Base-by-base conservation (phyloP, 1,140 invertebrate species). In the Rhopalosiphum padi region DNA sequence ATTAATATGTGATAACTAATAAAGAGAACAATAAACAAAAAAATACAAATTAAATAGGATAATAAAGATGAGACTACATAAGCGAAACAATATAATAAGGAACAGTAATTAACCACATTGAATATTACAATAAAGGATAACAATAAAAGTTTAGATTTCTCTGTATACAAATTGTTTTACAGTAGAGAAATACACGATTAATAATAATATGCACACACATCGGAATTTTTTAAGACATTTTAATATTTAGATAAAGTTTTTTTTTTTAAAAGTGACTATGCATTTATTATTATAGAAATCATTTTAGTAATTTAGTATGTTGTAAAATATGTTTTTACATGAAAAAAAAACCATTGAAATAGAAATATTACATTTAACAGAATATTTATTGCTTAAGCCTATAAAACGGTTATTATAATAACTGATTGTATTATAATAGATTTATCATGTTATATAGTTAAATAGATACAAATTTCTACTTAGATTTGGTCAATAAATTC, bases 371-470 rank as follows among this genome's bases (percentile, higher is more conserved):
- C 37, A 90, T 68, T 93, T 85, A 93, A 93, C 82, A 53, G 82
- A 93, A 93, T 93, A 86, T 85, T 90, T 93, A 93, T 85, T 86
- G 23, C 46, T 93, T 92, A 92, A 86, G 82, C 91, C 91, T 93
- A 93, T 85, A 85, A 92, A 86, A 93, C 23, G 1, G 35, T 53
- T 41, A 93, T 86, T 85, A 83, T 91, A 91, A 91, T 91, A 91
- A 91, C 77, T 93, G 77, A 93, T 93, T 83, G 68, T 35, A 92
- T 92, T 68, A 92, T 92, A 92, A 82, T 91, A 88, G 46, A 53
- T 88, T 51, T 88, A 51, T 35, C 37, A 53, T 88, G 51, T 77
- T 77, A 88, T 88, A 41, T 86, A 41, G 46, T 91, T 77, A 46
- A 92, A 83, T 83, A 92, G 51, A 35, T 93, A 85, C 48, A 93